A percentile compares a stretch with the other conserved stretches of the same genome.
These are phyloP conservation scores for Caenorhabditis sp. DNA, from an alignment of 2,888 invertebrate genomes.

Conservation along the genomic window DNA sequence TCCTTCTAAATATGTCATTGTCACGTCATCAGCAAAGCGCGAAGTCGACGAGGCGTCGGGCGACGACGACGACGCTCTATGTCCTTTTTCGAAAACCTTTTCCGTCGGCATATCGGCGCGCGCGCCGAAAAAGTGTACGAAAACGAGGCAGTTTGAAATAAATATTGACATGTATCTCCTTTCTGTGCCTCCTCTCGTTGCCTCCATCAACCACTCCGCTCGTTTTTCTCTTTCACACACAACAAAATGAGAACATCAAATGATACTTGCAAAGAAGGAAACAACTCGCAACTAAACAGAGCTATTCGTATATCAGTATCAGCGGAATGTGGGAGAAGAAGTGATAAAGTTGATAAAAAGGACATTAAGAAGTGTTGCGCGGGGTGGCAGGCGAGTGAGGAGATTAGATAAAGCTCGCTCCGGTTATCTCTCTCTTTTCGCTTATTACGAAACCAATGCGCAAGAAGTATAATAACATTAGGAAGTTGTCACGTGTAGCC, in stretches of 20 bases:
- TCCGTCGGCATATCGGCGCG: constrained; percentile 27
- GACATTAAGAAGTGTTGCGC: no score
- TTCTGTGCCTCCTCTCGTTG: constrained; percentile 16
- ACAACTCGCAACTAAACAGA: no score
- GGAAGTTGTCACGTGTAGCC: not conserved
- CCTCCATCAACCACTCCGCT: constrained; percentile 24
- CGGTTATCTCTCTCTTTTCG: no score
- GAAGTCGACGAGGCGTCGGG: no score
- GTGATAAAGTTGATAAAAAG: not conserved
- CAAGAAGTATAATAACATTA: no score
- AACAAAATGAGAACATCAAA: constrained; percentile 54
- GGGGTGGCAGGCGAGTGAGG: not conserved
- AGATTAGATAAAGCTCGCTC: not conserved
- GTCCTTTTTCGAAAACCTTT: constrained; percentile 40
- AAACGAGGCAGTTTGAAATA: constrained; percentile 63
- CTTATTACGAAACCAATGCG: no score
- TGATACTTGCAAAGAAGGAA: constrained; percentile 18
- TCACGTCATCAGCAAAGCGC: not conserved
- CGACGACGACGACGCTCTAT: not conserved
- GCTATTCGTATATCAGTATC: no score
- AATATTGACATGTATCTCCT: constrained; percentile 61
- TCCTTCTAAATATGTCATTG: not conserved
- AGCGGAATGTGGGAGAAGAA: no score
- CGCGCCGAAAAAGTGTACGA: constrained; percentile 60
- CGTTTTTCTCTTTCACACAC: constrained; percentile 36